These are phyloP conservation scores for Sebastes minor DNA, from an alignment of 2,797 vertebrate genomes.

Conservation along the genomic window DNA sequence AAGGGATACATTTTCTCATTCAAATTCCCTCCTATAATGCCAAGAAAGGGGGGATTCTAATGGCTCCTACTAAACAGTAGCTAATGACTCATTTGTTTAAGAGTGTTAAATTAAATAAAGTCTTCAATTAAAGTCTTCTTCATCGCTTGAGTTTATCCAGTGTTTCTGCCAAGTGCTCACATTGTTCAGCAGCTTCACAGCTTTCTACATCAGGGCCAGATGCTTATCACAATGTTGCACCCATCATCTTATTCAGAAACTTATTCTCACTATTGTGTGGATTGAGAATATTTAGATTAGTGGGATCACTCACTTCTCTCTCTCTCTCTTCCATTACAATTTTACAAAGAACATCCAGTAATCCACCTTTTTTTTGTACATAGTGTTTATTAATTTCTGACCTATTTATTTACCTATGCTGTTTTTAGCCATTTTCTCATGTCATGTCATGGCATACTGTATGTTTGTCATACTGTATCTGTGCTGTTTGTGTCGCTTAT, in stretches of 20 bases:
- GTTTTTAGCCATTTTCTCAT: too few relatives aligned
- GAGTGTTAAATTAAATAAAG: conserved; percentile 19
- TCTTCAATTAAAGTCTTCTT: conserved; percentile 2
- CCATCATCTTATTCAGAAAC: neutral
- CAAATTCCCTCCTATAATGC: neutral
- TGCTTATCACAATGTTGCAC: neutral
- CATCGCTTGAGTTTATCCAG: neutral
- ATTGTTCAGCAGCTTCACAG: neutral
- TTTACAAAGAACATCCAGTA: too few relatives aligned
- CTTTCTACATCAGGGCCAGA: conserved; percentile 3
- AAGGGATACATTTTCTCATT: neutral
- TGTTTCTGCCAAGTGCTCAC: conserved; percentile 8
- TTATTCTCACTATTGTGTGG: neutral
- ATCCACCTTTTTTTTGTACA: too few relatives aligned
- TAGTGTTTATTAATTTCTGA: too few relatives aligned
- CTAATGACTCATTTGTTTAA: neutral
- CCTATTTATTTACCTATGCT: too few relatives aligned
- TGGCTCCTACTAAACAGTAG: neutral
- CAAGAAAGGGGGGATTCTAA: neutral
- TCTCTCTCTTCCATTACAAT: too few relatives aligned
- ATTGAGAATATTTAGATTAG: neutral
- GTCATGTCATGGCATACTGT: too few relatives aligned
- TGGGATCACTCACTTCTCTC: neutral
- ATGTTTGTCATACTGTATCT: too few relatives aligned
- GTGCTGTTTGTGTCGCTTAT: too few relatives aligned